These are phyloP conservation scores for Cichlasoma orientale DNA, from an alignment of 2,797 vertebrate genomes.

Conservation along the genomic window DNA sequence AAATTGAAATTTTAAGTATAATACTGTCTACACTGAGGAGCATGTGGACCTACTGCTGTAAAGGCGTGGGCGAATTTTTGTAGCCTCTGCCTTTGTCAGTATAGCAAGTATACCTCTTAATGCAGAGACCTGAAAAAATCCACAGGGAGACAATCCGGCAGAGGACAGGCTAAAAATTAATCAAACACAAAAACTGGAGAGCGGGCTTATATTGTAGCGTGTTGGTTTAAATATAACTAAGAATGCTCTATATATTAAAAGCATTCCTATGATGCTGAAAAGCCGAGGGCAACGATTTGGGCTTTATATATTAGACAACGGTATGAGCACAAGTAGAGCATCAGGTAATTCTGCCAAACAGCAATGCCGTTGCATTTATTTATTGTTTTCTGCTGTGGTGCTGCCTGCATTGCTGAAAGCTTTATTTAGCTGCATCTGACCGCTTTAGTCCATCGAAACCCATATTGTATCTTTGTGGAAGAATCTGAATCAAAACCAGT, in stretches of 20 bases:
- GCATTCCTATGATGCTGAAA: neutral
- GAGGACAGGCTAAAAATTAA: neutral
- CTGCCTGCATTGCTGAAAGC: neutral
- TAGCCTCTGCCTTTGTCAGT: neutral
- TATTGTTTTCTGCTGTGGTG: neutral
- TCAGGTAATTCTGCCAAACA: neutral
- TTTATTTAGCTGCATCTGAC: neutral
- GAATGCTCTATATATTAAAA: neutral
- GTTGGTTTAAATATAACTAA: neutral
- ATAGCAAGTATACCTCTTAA: neutral
- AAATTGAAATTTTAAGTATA: neutral
- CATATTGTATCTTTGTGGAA: neutral
- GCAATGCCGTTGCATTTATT: neutral
- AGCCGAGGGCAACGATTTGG: neutral
- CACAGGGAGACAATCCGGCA: neutral
- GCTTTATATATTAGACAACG: constrained; percentile 10
- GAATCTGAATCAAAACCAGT: neutral
- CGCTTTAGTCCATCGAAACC: neutral
- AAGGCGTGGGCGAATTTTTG: neutral
- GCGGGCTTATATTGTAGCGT: neutral
- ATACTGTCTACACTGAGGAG: neutral
- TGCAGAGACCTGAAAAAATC: neutral
- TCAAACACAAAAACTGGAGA: neutral
- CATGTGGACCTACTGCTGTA: neutral
- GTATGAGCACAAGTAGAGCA: neutral